These are phyloP conservation scores for Tiliqua scincoides DNA, from an alignment of 2,113 vertebrate genomes.

Conservation along the genomic window DNA sequence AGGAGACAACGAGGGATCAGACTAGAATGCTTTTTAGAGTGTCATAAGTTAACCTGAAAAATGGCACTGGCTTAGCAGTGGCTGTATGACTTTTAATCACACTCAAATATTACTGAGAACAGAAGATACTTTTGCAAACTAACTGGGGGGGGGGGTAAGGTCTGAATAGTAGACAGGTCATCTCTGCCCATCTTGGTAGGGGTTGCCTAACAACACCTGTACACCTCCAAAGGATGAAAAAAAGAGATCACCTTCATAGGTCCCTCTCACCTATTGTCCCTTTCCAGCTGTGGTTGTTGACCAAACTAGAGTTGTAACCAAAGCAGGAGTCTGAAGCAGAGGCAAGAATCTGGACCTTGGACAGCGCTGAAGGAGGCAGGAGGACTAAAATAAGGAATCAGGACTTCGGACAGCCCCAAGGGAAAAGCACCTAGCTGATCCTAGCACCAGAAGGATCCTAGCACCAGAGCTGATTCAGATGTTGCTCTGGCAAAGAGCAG, in stretches of 20 bases:
- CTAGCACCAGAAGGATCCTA: no score
- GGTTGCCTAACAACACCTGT: no score
- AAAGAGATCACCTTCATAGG: neutral
- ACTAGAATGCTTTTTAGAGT: neutral
- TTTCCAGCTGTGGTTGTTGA: no score
- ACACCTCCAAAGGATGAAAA: neutral
- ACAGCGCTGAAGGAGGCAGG: no score
- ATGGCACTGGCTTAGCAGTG: accelerated
- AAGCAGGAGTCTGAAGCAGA: no score
- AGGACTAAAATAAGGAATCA: no score
- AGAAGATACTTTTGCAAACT: neutral
- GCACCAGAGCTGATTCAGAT: no score
- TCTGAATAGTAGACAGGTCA: neutral
- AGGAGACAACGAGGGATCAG: neutral
- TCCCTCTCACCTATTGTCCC: neutral
- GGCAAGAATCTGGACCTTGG: no score
- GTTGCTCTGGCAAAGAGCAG: no score
- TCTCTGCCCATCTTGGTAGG: neutral
- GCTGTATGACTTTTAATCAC: neutral
- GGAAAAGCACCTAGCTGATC: no score
- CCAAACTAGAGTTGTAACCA: no score
- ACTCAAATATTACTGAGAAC: neutral
- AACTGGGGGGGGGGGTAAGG: accelerated
- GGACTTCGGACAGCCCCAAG: no score
- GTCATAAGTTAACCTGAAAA: neutral